These are phyloP conservation scores for Apostichopus japonicus DNA, from an alignment of 35 echinoderm and acorn worm genomes.

Conservation along the genomic window DNA sequence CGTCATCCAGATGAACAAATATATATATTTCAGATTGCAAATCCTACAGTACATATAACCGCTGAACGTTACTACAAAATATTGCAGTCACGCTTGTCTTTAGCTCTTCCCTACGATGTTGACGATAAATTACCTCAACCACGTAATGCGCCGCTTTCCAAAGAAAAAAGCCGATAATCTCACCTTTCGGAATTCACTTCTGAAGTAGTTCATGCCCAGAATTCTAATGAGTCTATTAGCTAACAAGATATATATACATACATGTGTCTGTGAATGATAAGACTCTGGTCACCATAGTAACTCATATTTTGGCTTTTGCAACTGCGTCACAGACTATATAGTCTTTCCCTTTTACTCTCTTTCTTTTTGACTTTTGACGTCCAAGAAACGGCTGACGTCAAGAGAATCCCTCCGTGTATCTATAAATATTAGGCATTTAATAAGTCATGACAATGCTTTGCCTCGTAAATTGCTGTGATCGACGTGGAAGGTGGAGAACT, in stretches of 20 bases:
- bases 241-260: neutral
- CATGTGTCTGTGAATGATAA: neutral
- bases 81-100: neutral
- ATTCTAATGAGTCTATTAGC: neutral
- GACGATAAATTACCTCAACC: neutral
- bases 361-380: neutral
- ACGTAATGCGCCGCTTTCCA: neutral
- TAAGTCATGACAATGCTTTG: neutral
- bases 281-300: neutral
- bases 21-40: neutral
- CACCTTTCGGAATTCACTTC: neutral
- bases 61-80: neutral
- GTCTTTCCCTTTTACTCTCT: neutral
- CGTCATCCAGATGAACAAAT: neutral
- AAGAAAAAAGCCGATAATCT: too few relatives aligned
- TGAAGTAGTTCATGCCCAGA: neutral
- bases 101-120: neutral
- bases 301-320: neutral
- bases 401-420: neutral
- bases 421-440: neutral
- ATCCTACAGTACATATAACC: neutral
- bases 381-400: neutral
- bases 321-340: neutral
- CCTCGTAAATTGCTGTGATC: neutral
- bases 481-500: too few relatives aligned